phyloP scores from a whole-genome alignment of 2,888 invertebrate genomes.

The Fissipunctia ypsillon region DNA sequence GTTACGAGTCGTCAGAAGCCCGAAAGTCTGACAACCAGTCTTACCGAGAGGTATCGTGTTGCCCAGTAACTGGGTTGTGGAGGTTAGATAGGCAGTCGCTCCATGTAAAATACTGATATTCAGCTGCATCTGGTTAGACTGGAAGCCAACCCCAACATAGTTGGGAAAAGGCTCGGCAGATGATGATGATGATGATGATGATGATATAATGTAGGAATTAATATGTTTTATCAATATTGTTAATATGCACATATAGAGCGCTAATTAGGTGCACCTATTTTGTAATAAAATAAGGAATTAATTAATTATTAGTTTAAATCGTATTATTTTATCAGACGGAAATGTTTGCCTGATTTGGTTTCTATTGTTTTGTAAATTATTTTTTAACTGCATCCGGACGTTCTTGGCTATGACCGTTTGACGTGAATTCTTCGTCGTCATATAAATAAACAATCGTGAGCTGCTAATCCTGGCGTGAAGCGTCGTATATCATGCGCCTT shows the following conservation, averaged over 20 bases:
- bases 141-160: no score
- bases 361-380: conserved; percentile 11
- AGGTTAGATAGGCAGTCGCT: no score
- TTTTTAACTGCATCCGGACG: background rate
- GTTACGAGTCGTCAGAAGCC: no score
- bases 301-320: background rate
- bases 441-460: conserved; percentile 44
- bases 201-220: no score
- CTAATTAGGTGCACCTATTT: conserved; percentile 30
- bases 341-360: background rate
- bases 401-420: background rate
- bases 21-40: no score
- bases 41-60: no score
- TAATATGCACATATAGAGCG: conserved; percentile 39
- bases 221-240: conserved; percentile 17
- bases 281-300: conserved; percentile 11
- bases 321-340: background rate
- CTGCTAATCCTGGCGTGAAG: conserved; percentile 39
- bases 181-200: no score
- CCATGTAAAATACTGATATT: no score
- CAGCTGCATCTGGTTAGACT: no score
- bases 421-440: background rate
- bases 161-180: no score
- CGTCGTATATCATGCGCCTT: conserved; percentile 39
- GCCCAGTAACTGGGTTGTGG: no score